Evolutionary conservation across 2,888 invertebrate genomes (phyloP), one percentile per base, ranked within the genome.

Genomic region (Megalurothrips usitatus): DNA sequence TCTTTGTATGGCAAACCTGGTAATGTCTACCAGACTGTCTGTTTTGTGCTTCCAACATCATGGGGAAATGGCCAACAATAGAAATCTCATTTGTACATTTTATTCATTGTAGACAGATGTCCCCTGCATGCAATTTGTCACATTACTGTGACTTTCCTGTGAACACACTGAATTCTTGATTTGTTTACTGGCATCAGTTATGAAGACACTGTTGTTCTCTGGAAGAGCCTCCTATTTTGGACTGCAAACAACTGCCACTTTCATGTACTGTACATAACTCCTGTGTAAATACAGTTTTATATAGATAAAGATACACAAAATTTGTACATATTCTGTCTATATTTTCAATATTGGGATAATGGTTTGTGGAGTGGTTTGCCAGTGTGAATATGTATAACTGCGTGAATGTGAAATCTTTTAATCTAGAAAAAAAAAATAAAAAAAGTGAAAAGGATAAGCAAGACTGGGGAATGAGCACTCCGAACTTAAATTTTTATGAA

Each of bases 281-380:
- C 68, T 75, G 68, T 75, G 26, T 75, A 9, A 26, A 26, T 75
- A 10, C 19, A 75, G 26, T 26, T 75, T 75, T 75, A 58, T 14
- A 52, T 52, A 52, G 12, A 26, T 75, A 26, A 23, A 75, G 12
- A 26, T 26, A 26, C 23, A 75, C 23, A 68, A 68, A 75, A 26
- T 26, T 26, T 75, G 68, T 75, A 75, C n/a, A 75, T 75, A 75
- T 26, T 75, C 68, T 26, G n/a, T 23, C 23, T 75, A 75, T 75
- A 75, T 75, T 75, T 75, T 75, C 26, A 75, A 26, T 75, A n/a
- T n/a, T 58, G 58, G 68, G 68, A 75, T 75, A 12, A 26, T 75
- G 68, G 23, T 75, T 19, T 58, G 19, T 58, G 34, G 34, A 43
- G 34, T 43, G 34, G 34, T 43, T 43, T 43, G 34, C 34, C 23